Base-by-base conservation (phyloP, 1,140 invertebrate genomes). In the Paraescarpia echinospica region DNA sequence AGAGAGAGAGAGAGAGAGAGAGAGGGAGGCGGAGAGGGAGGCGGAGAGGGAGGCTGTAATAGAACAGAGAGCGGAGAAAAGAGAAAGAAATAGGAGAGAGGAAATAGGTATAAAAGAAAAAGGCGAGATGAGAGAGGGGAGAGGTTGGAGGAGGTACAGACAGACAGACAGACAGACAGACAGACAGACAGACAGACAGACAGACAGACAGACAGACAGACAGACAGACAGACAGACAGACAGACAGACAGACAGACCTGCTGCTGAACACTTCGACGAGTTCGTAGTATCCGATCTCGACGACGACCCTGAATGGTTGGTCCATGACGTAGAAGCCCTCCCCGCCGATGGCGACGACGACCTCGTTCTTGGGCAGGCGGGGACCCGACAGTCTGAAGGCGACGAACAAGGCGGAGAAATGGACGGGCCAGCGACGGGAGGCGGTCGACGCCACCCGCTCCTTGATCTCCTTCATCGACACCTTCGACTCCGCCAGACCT, bases 271-370 rank as follows among this genome's bases (percentile, higher is more conserved):
- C 92, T 31, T 94, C 92, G 8, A 94, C 92, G 31, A 95, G 94
- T 91, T 95, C 95, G 51, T 93, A 93, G 92, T 94, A 95, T 5
- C 93, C 92, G 1, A 95, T 77, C 27, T 93, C 94, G 59, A 94
- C 89, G 51, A 94, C 93, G 34, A 94, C 92, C 31, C 93, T 94
- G 77, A 94, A 94, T 22, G 93, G 92, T 33, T 94, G 94, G 51
- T 95, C 95, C 90, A 95, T 77, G 14, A 95, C 91, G 92, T 94
- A 94, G n/a, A 95, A 89, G 0, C 95, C 95, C 89, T 94, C 93
- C 91, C 93, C 93, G 93, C 94, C 94, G 0, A 95, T 89, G 22
- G 94, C 95, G 12, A 95, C 90, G 18, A 95, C 94, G n/a, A 94
- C 93, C 59, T 94, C 89, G 90, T 89, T 93, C 89, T 92, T 93